Percentiles rank a stretch among this genome's conserved stretches.
These are phyloP conservation scores for Bradypus variegatus DNA, from an alignment of 2,797 vertebrate species.

Conservation along the genomic window DNA sequence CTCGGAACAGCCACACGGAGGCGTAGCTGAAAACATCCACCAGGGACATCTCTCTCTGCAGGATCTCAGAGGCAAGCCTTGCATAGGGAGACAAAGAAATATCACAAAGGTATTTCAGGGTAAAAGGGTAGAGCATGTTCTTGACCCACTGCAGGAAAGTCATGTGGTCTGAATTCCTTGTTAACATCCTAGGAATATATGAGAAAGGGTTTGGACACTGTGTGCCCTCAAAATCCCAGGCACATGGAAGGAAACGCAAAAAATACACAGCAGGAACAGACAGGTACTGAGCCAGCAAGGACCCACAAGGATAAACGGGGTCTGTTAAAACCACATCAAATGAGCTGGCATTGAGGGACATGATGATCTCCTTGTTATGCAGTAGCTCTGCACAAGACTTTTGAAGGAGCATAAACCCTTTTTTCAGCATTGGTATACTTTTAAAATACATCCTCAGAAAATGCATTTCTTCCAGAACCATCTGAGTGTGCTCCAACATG, in stretches of 20 bases:
- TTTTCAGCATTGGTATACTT: rapidly evolving
- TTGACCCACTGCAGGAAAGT: conserved; percentile 77
- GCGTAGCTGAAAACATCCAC: conserved; percentile 55
- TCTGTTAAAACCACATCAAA: conserved; percentile 81
- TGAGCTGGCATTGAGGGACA: conserved; percentile 34
- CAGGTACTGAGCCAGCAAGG: conserved; percentile 75
- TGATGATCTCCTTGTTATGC: conserved; percentile 73
- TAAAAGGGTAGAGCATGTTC: conserved; percentile 74
- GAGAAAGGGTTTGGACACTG: conserved; percentile 80
- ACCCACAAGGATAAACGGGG: conserved; percentile 76
- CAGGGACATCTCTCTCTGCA: conserved; percentile 59
- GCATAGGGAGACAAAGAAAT: not conserved
- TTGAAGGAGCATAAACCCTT: not conserved
- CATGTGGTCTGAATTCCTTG: conserved; percentile 77
- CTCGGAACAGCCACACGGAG: conserved; percentile 75
- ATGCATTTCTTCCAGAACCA: rapidly evolving
- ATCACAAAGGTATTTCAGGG: conserved; percentile 61
- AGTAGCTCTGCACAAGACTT: conserved; percentile 72
- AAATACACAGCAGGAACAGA: conserved; percentile 78
- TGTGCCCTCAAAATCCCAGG: conserved; percentile 66
- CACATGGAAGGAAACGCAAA: conserved; percentile 74
- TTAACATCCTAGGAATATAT: conserved; percentile 76
- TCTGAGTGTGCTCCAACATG: rapidly evolving
- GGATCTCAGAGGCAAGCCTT: conserved; percentile 65
- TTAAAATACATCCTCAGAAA: conserved; percentile 42